Percentiles rank a stretch among this genome's conserved stretches.
Conservation (phyloP, 2,797 vertebrate genomes). For the Crax fasciolata region DNA sequence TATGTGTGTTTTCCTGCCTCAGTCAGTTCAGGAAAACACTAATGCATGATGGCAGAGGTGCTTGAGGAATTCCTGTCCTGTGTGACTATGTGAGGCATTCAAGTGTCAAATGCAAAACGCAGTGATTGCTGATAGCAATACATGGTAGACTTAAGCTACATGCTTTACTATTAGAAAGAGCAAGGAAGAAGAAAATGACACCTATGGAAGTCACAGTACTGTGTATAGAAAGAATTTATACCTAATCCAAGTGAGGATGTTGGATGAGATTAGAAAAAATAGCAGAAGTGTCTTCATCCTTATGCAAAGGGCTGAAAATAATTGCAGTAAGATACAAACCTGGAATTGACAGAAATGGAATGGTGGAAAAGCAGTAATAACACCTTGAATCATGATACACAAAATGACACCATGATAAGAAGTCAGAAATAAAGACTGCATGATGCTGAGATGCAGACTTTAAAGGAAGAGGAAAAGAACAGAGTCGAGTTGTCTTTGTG, state of each 20-base stretch:
- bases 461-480: background rate
- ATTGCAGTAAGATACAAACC: background rate
- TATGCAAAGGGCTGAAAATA: background rate
- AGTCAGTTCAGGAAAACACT: background rate
- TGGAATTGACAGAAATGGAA: background rate
- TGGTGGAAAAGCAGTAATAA: background rate
- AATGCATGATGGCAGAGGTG: fast-evolving
- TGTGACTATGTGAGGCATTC: background rate
- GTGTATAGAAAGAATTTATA: background rate
- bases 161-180: background rate
- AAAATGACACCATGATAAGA: background rate
- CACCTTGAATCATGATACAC: background rate
- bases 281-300: background rate
- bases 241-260: background rate
- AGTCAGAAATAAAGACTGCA: fast-evolving
- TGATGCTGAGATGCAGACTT: background rate
- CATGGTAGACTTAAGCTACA: background rate
- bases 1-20: background rate
- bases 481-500: background rate
- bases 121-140: background rate
- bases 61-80: fast-evolving
- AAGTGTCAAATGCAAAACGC: background rate
- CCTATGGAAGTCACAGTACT: background rate
- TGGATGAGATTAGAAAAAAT: background rate
- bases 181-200: background rate